Evolutionary conservation across 2,113 vertebrate genomes (phyloP).

Genomic region (Thalassarche chlororhynchos): DNA sequence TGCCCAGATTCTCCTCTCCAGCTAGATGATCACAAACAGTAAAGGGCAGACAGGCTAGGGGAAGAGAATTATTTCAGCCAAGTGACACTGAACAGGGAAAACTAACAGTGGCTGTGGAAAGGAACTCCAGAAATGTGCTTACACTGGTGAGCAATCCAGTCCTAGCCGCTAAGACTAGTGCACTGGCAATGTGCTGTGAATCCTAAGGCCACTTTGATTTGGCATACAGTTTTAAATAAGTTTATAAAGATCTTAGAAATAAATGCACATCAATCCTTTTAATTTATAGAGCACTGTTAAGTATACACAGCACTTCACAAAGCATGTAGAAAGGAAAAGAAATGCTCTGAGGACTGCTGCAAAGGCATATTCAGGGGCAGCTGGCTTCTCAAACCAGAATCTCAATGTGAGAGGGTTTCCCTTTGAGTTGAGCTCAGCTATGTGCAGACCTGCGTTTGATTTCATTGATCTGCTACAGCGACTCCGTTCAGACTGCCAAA

Average conservation of each 20-base stretch:
- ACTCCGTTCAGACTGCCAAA: not conserved
- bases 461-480: not conserved
- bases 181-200: not conserved
- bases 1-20: not conserved
- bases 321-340: not conserved
- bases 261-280: not conserved
- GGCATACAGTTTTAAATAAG: not conserved
- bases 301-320: not conserved
- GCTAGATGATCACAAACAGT: not conserved
- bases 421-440: not conserved
- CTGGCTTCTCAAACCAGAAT: not conserved
- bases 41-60: not conserved
- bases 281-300: not conserved
- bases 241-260: not conserved
- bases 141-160: not conserved
- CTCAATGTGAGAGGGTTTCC: not conserved
- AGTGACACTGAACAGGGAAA: not conserved
- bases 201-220: not conserved
- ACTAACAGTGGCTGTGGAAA: not conserved
- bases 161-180: not conserved
- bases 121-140: constrained; percentile 20
- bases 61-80: constrained; percentile 7
- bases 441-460: not conserved
- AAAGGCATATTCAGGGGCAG: not conserved
- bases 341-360: not conserved